Base-by-base conservation (phyloP, 2,797 vertebrate species). In the Poliocrania exsul region DNA sequence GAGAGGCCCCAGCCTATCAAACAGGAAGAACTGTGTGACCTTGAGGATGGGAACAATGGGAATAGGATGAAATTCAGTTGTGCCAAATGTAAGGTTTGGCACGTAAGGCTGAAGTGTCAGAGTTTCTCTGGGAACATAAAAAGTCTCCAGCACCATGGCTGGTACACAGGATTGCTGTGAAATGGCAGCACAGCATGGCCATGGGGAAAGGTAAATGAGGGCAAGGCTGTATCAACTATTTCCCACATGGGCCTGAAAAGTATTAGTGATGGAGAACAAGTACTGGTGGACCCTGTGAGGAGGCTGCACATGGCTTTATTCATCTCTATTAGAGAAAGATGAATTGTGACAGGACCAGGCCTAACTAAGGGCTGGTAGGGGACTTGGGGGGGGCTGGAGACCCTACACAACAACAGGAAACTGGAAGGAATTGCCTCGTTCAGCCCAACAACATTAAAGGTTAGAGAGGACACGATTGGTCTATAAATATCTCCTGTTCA, bases 401-500 rank as follows among this genome's bases (percentile, higher is more conserved):
- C 67, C 79, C 75, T 7, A 7, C 3, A 3, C 18, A 58, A 56
- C 47, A 61, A 28, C n/a, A 62, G 58, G 74, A 81, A 91, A 64
- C 74, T 46, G 24, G 28, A 57, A 89, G 46, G 79, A 57, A 73
- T 88, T 89, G 84, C 71, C 84, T 86, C 28, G 31, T 37, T 75
- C 91, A 88, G 82, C 57, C 86, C 81, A n/a, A 65, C 82, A 78
- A 37, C 88, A 17, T 58, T 24, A 86, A 81, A 86, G 65, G 85
- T 81, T 90, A 88, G 72, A 86, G 47, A 91, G 95, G 85, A 96
- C 94, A 90, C 1, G 15, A 69, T 14, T 28, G 86, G 54, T 86
- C 95, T 95, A 94, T 92, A 96, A 96, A 95, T 95, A 96, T 29
- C 80, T 94, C 9, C 44, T 61, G 87, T 92, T 91, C 89, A 93